phyloP scores from a whole-genome alignment of 2,113 vertebrate genomes.

The Nycticebus coucang region DNA sequence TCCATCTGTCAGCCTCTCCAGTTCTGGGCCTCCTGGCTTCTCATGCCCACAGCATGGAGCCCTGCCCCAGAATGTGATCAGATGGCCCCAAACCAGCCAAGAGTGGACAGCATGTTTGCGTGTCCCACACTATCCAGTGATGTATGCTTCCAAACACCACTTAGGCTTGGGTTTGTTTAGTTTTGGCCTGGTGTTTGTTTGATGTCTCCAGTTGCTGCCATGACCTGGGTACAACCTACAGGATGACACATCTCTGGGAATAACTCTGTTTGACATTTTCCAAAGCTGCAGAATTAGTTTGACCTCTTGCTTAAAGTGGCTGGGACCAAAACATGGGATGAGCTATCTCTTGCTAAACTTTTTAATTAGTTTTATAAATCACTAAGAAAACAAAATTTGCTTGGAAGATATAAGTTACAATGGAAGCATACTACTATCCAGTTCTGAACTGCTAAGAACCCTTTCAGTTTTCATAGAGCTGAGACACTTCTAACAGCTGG shows the following conservation, averaged over 20 bases:
- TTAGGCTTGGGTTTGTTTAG: not conserved
- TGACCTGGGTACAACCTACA: not conserved
- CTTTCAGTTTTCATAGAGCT: slow-evolving; percentile 62
- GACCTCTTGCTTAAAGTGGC: slow-evolving; percentile 37
- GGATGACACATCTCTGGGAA: not conserved
- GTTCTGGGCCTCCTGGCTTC: not conserved
- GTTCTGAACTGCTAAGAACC: slow-evolving; percentile 60
- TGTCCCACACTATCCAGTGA: not conserved
- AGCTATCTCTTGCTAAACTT: slow-evolving; percentile 43
- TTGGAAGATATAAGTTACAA: not conserved
- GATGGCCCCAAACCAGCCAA: not conserved
- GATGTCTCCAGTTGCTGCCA: not conserved
- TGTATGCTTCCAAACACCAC: not conserved
- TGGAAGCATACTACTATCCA: not conserved
- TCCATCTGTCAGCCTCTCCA: not conserved
- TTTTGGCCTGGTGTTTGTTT: not conserved
- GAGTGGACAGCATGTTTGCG: not conserved
- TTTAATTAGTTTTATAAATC: slow-evolving; percentile 14
- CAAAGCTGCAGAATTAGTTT: not conserved
- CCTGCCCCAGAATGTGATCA: not conserved
- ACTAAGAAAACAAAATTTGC: slow-evolving; percentile 36
- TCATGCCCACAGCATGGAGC: not conserved
- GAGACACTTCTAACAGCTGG: slow-evolving; percentile 62
- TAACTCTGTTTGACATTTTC: not conserved
- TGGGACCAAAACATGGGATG: not conserved